A percentile compares a stretch with the other conserved stretches of the same genome.
Conservation (phyloP, 2,888 invertebrate species). For the Frankliniella fusca region DNA sequence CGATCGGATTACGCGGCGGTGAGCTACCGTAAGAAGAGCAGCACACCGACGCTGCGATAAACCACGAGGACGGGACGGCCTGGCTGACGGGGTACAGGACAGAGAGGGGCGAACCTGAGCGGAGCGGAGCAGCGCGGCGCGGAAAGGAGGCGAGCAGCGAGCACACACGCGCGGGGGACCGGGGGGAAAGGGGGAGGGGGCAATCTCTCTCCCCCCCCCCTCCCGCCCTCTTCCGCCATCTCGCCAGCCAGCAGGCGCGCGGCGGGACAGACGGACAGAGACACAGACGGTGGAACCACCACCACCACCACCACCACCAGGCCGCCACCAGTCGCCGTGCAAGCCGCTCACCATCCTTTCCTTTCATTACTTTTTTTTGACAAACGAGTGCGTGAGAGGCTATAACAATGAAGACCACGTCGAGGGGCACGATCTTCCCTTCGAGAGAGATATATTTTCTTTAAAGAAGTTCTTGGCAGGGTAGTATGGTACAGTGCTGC, state of each 20-base stretch:
- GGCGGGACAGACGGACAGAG: background rate
- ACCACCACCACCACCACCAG: too few relatives aligned
- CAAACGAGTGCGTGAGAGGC: conserved; percentile 16
- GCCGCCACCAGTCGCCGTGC: too few relatives aligned
- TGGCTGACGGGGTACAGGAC: background rate
- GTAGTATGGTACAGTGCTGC: too few relatives aligned
- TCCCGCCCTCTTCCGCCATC: background rate
- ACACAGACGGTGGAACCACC: background rate
- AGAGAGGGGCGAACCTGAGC: background rate
- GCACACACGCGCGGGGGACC: background rate
- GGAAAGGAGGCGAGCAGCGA: background rate
- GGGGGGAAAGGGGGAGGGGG: background rate
- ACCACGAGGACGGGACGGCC: background rate
- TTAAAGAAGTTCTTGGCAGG: too few relatives aligned
- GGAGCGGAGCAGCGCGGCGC: background rate
- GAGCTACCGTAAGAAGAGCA: too few relatives aligned
- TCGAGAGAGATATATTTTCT: too few relatives aligned
- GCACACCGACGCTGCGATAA: too few relatives aligned
- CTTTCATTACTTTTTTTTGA: conserved; percentile 15
- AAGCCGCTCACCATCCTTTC: background rate
- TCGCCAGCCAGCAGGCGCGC: background rate
- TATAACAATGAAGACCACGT: background rate
- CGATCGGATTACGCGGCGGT: too few relatives aligned
- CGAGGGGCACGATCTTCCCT: background rate
- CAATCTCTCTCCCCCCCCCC: background rate